These are phyloP conservation scores for Austrofundulus limnaeus DNA, from an alignment of 2,113 vertebrate species.

Conservation along the genomic window DNA sequence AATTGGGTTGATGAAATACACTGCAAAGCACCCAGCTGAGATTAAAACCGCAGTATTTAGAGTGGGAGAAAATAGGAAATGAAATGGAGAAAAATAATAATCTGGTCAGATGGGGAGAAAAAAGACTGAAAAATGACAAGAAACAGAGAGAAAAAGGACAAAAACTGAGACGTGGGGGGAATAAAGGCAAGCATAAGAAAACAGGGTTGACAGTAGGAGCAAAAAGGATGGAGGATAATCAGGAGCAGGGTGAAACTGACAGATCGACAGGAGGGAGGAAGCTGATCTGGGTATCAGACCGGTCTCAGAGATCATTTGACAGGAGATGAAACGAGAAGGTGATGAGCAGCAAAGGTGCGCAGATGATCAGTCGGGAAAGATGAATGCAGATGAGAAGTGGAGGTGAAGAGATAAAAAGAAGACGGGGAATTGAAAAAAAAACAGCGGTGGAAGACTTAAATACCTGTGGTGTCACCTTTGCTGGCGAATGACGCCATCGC, in stretches of 20 bases:
- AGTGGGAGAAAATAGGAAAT: neutral
- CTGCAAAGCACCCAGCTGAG: neutral
- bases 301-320: conserved; percentile 69
- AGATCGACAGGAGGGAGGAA: conserved; percentile 38
- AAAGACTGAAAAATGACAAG: neutral
- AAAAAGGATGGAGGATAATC: conserved; percentile 44
- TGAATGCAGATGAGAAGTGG: conserved; percentile 47
- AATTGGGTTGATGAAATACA: neutral
- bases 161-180: conserved; percentile 5
- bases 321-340: conserved; percentile 65
- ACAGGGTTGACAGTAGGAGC: conserved; percentile 3
- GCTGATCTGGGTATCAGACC: conserved; percentile 66
- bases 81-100: neutral
- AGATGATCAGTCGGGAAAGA: conserved; percentile 54
- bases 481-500: conserved; percentile 64
- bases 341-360: conserved; percentile 53
- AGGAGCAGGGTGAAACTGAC: conserved; percentile 42
- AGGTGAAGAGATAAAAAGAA: conserved; percentile 63
- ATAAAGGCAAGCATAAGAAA: conserved; percentile 5
- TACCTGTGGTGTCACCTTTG: conserved; percentile 59
- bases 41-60: neutral
- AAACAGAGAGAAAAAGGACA: conserved; percentile 2
- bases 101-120: conserved; percentile 15
- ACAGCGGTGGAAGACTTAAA: conserved; percentile 40
- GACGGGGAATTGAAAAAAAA: conserved; percentile 1